Evolutionary conservation across 1,140 invertebrate species (phyloP).

Genomic region (Argopecten irradians): DNA sequence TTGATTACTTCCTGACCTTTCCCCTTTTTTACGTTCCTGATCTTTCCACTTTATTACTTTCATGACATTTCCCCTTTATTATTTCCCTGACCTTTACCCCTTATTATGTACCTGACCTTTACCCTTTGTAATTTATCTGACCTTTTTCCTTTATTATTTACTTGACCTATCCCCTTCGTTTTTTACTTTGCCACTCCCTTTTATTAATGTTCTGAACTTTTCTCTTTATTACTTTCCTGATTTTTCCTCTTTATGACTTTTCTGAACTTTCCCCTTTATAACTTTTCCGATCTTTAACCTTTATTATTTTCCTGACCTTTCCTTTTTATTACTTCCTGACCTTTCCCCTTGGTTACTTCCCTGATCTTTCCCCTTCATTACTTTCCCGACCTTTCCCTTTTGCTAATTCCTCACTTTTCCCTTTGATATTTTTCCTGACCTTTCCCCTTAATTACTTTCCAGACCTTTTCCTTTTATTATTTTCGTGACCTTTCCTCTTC

Average conservation of each 20-base stretch:
- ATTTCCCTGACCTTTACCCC: background rate
- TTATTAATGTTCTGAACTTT: background rate
- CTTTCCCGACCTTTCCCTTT: background rate
- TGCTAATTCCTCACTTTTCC: background rate
- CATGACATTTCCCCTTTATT: background rate
- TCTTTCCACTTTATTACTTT: background rate
- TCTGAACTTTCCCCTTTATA: background rate
- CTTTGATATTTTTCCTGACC: too few relatives aligned
- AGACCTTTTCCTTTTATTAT: too few relatives aligned
- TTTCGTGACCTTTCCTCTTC: background rate
- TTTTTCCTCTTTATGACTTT: background rate
- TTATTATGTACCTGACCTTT: background rate
- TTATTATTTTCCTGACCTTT: background rate
- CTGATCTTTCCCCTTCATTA: background rate
- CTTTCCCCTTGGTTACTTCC: background rate
- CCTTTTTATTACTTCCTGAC: background rate
- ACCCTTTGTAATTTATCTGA: background rate
- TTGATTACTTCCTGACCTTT: background rate
- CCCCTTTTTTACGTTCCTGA: background rate
- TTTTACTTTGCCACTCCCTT: background rate
- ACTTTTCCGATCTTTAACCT: background rate
- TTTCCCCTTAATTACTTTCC: background rate
- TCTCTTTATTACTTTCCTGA: background rate
- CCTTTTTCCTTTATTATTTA: background rate
- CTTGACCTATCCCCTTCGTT: background rate